Conservation (phyloP, 2,888 invertebrate species). For the Stenurella melanura region DNA sequence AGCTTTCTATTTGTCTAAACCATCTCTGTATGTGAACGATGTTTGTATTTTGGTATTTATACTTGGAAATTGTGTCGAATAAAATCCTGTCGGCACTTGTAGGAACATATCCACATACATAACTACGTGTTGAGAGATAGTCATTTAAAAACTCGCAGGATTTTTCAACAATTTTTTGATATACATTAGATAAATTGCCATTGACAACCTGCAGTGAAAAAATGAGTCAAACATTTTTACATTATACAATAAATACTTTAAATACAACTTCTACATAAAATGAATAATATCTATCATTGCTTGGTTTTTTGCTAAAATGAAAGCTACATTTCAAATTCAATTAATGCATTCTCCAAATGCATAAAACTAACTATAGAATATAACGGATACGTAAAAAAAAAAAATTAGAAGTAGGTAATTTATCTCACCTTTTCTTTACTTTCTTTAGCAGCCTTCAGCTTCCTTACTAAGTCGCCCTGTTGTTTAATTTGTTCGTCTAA, state of each 20-base stretch:
- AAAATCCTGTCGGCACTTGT: slow-evolving; percentile 75
- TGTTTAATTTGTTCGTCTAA: slow-evolving; percentile 79
- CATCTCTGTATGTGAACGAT: slow-evolving; percentile 77
- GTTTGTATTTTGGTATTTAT: slow-evolving; percentile 67
- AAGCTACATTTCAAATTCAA: slow-evolving; percentile 5
- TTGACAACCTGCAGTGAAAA: slow-evolving; percentile 51
- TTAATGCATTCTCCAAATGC: background rate
- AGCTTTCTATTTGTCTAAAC: slow-evolving; percentile 79
- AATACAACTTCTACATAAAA: background rate
- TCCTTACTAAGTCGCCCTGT: slow-evolving; percentile 89
- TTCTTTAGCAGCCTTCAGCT: slow-evolving; percentile 87
- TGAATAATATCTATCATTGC: background rate
- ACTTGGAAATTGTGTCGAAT: slow-evolving; percentile 59
- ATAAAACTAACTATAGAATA: background rate
- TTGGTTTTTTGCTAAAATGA: background rate
- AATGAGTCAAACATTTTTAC: background rate
- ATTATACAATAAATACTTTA: background rate
- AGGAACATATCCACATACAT: slow-evolving; percentile 76
- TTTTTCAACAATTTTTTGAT: slow-evolving; percentile 48
- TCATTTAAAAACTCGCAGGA: slow-evolving; percentile 65
- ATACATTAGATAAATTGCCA: slow-evolving; percentile 47
- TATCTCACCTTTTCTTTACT: slow-evolving; percentile 82
- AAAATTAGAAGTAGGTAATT: background rate
- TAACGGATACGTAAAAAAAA: background rate
- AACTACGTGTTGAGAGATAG: slow-evolving; percentile 76